These are phyloP conservation scores for Eulemur rufifrons DNA, from an alignment of 2,113 vertebrate genomes.

Conservation along the genomic window DNA sequence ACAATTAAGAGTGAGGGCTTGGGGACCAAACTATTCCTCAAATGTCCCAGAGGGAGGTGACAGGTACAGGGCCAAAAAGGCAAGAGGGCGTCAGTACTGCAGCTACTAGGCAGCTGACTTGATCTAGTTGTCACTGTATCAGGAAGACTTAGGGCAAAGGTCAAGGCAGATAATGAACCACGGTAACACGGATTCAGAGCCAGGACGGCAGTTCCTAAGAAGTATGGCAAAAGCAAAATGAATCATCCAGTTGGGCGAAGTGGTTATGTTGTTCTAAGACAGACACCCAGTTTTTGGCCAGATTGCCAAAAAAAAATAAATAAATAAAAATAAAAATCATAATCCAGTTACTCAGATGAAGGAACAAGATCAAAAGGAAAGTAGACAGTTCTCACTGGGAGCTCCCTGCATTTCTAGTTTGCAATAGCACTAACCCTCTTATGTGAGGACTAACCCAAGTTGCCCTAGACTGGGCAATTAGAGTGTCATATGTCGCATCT, in stretches of 20 bases:
- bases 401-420: not conserved
- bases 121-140: not conserved
- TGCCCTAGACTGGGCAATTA: not conserved
- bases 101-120: not conserved
- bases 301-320: not conserved
- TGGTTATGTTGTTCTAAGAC: not conserved
- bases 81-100: not conserved
- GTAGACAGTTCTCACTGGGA: not conserved
- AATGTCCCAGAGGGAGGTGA: not conserved
- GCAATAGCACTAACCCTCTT: accelerated
- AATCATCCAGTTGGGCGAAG: not conserved
- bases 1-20: not conserved
- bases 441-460: not conserved
- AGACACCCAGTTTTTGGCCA: not conserved
- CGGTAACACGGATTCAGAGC: not conserved
- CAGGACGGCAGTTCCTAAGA: not conserved
- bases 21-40: not conserved
- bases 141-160: not conserved
- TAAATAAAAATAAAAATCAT: not conserved
- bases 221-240: not conserved
- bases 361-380: not conserved
- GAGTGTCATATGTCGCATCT: not conserved
- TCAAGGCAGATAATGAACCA: not conserved
- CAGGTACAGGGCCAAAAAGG: not conserved
- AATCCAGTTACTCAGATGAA: not conserved